These are phyloP conservation scores for Buathra laborator DNA, from an alignment of 2,888 invertebrate species.

Conservation along the genomic window DNA sequence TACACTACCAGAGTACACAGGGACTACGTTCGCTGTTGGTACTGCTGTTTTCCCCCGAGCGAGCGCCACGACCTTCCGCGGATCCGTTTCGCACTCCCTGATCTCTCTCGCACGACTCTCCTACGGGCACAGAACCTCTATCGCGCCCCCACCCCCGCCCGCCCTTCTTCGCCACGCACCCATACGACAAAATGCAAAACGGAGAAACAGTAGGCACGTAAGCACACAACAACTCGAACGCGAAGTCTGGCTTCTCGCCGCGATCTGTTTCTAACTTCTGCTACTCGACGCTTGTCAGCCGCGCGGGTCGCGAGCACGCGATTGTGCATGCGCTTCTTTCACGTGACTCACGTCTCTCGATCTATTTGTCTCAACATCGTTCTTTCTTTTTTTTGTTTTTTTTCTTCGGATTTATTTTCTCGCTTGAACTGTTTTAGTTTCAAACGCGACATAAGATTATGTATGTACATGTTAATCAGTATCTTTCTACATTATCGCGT, in stretches of 20 bases:
- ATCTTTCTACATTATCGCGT: neutral
- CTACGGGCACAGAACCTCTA: neutral
- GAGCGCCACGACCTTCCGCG: slow-evolving; percentile 49
- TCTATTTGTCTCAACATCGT: too few relatives aligned
- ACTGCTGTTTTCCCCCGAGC: slow-evolving; percentile 49
- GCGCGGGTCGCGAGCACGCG: too few relatives aligned
- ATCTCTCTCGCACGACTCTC: neutral
- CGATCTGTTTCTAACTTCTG: too few relatives aligned
- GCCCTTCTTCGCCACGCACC: neutral
- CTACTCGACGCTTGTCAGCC: too few relatives aligned
- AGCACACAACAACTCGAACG: neutral
- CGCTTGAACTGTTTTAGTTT: too few relatives aligned
- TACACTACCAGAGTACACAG: neutral
- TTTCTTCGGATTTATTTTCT: too few relatives aligned
- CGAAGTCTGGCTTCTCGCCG: neutral
- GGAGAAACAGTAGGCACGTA: neutral
- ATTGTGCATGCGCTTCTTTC: too few relatives aligned
- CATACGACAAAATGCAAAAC: neutral
- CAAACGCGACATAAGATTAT: too few relatives aligned
- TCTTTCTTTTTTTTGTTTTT: too few relatives aligned
- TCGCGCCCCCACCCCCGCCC: neutral
- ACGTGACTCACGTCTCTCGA: too few relatives aligned
- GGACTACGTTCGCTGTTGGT: slow-evolving; percentile 24
- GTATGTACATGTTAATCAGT: neutral
- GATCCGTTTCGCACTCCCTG: slow-evolving; percentile 17